Conservation (phyloP, 2,113 vertebrate genomes). For the Catagonus wagneri region DNA sequence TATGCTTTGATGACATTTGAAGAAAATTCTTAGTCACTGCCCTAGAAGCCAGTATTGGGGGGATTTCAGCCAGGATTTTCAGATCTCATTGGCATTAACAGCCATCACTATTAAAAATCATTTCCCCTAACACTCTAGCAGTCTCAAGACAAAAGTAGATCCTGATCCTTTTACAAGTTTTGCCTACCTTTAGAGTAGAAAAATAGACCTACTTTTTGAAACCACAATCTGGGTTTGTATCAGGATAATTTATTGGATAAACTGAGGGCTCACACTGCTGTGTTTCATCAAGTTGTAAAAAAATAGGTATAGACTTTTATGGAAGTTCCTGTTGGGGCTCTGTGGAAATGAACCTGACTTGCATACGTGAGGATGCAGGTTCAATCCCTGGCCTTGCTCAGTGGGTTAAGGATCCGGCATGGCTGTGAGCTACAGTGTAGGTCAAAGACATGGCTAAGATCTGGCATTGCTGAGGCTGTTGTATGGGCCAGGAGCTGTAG, state of each 20-base stretch:
- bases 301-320: not conserved
- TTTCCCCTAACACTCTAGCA: not conserved
- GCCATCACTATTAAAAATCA: not conserved
- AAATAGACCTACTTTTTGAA: not conserved
- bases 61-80: not conserved
- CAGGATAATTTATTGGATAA: not conserved
- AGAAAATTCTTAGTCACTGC: not conserved
- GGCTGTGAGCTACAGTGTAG: too few relatives aligned
- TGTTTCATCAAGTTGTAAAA: slow-evolving; percentile 11
- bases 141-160: not conserved
- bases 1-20: not conserved
- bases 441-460: too few relatives aligned
- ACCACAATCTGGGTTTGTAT: not conserved
- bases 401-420: too few relatives aligned
- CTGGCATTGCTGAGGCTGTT: too few relatives aligned
- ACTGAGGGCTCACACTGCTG: not conserved
- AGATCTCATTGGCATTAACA: not conserved
- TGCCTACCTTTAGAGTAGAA: not conserved
- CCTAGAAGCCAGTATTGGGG: not conserved
- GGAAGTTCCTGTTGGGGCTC: too few relatives aligned
- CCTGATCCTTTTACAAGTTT: not conserved
- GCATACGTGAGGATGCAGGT: too few relatives aligned
- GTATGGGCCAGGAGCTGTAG: too few relatives aligned
- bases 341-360: too few relatives aligned
- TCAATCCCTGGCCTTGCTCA: too few relatives aligned